Base-by-base conservation (phyloP, 1,140 invertebrate genomes). In the Zaprionus vittiger region DNA sequence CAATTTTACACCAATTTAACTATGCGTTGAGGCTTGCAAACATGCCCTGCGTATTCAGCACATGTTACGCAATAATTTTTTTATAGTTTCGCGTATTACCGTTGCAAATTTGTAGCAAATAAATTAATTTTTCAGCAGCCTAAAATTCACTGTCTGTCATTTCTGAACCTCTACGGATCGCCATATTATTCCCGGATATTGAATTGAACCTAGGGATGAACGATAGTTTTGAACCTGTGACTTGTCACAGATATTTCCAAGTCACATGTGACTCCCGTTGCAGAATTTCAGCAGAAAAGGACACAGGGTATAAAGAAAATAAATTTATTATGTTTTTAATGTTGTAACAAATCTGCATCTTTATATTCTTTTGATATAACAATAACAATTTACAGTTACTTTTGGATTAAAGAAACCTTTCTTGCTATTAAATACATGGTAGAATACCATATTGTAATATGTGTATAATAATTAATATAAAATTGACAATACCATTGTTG, bases 161-260 rank as follows among this genome's bases (percentile, higher is more conserved):
- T 75, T 75, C 73, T 80, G 73, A 86, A 52, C 47, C 47, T 52
- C 47, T 52, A 52, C 83, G 83, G 83, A 86, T 86, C 83, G 83
- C 83, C 83, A 86, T 86, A 86, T 85, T 85, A 85, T 86, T 82
- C 83, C 82, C 83, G 83, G 83, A 86, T 86, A 77, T 81, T 68
- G 73, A 64, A 73, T 64, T 71, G 20, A 52, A 52, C 20, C 20
- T 24, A 52, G 47, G 12, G 47, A 52, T 52, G 47, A 24, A 52
- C 47, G 47, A 52, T 52, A 52, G 47, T 52, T 52, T 20, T 52
- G 47, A 24, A 52, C 47, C 47, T 12, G 47, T 24, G 47, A 52
- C 47, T 52, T 52, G 47, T 52, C 47, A 52, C 47, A 5, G 47
- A 22, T 52, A 52, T 12, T 52, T 24, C 9, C 9, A 52, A 52